Evolutionary conservation across 1,140 invertebrate species (phyloP).

Genomic region (Coelopa frigida): DNA sequence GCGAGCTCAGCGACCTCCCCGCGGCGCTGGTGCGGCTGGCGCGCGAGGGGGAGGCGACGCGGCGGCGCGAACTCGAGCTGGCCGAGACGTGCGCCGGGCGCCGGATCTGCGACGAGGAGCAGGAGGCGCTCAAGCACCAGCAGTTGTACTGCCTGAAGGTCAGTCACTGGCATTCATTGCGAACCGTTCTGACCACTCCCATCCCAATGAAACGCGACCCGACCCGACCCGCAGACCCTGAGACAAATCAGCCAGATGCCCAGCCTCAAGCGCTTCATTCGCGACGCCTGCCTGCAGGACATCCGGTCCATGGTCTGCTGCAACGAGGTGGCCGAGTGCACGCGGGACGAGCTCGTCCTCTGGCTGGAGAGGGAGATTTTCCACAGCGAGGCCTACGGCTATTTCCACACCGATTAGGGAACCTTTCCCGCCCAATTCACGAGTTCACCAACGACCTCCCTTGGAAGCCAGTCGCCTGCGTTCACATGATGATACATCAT

Average conservation of each 20-base stretch:
- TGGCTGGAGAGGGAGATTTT: slow-evolving; percentile 32
- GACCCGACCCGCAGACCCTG: slow-evolving; percentile 17
- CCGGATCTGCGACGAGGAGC: background rate
- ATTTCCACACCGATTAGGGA: too few species aligned
- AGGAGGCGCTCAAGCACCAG: slow-evolving; percentile 7
- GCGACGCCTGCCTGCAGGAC: slow-evolving; percentile 23
- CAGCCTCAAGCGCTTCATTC: slow-evolving; percentile 29
- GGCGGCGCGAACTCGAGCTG: too few species aligned
- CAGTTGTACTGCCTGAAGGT: slow-evolving; percentile 24
- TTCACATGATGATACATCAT: too few species aligned
- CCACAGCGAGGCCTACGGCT: too few species aligned
- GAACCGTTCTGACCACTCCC: background rate
- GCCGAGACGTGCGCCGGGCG: too few species aligned
- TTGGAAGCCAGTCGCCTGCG: too few species aligned
- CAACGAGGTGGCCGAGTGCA: slow-evolving; percentile 25
- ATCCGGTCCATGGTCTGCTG: slow-evolving; percentile 19
- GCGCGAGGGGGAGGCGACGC: too few species aligned
- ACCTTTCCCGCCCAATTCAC: too few species aligned
- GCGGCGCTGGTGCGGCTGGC: slow-evolving; percentile 23
- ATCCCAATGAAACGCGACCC: too few species aligned
- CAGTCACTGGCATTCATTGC: background rate
- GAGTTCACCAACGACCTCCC: too few species aligned
- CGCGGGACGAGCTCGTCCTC: slow-evolving; percentile 22
- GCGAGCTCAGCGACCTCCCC: slow-evolving; percentile 30
- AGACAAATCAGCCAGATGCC: slow-evolving; percentile 30